Percentiles rank a stretch among this genome's conserved stretches.
Conservation (phyloP, 2,888 invertebrate species). For the Blastobasis lacticolella region DNA sequence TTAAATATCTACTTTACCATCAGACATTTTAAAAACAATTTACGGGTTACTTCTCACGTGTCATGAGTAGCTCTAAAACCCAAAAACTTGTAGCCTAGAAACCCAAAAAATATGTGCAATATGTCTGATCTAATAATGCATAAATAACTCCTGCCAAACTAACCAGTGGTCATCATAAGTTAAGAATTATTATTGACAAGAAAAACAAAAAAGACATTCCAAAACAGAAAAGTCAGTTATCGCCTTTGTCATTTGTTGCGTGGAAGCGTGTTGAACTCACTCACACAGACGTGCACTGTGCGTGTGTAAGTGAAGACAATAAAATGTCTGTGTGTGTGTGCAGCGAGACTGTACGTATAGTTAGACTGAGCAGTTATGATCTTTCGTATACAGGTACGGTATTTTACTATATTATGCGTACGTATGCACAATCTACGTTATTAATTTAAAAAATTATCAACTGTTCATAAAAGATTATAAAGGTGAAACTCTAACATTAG, state of each 20-base stretch:
- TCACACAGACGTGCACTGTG: constrained; percentile 26
- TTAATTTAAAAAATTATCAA: too few relatives aligned
- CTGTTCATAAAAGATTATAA: too few relatives aligned
- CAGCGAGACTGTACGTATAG: constrained; percentile 1
- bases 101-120: too few relatives aligned
- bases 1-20: too few relatives aligned
- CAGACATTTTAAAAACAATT: too few relatives aligned
- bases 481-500: too few relatives aligned
- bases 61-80: too few relatives aligned
- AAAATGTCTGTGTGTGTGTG: constrained; percentile 17
- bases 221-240: constrained; percentile 34
- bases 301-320: constrained; percentile 22
- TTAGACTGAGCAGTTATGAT: constrained; percentile 2
- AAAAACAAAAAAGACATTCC: neutral
- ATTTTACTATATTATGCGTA: neutral
- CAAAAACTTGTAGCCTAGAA: too few relatives aligned
- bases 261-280: constrained; percentile 43
- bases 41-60: too few relatives aligned
- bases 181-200: neutral
- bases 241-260: constrained; percentile 27
- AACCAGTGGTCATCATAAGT: neutral
- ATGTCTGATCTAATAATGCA: too few relatives aligned
- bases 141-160: too few relatives aligned
- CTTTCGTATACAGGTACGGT: neutral
- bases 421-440: too few relatives aligned